Conservation (phyloP, 2,797 vertebrate species). For the Platalea minor region DNA sequence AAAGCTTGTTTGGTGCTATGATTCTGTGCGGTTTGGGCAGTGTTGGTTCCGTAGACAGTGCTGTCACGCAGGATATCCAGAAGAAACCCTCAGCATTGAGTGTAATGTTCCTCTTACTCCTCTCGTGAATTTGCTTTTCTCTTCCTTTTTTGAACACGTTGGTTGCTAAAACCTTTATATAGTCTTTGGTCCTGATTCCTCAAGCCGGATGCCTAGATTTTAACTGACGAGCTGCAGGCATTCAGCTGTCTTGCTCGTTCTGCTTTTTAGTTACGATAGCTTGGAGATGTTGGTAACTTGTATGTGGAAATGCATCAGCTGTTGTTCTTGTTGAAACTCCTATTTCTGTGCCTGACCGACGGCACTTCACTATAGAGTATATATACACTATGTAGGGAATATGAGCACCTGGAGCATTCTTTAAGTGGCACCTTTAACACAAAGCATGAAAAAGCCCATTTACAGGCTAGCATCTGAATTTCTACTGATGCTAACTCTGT, state of each 20-base stretch:
- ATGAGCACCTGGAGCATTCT: not conserved
- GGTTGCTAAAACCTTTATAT: not conserved
- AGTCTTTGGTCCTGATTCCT: not conserved
- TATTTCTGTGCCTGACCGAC: not conserved
- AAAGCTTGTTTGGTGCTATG: not conserved
- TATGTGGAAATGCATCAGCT: not conserved
- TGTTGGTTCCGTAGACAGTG: not conserved
- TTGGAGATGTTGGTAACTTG: not conserved
- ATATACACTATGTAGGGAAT: not conserved
- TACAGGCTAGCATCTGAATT: not conserved
- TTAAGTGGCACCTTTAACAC: not conserved
- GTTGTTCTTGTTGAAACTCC: not conserved
- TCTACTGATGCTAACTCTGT: not conserved
- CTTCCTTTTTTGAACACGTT: not conserved
- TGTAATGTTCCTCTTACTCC: not conserved
- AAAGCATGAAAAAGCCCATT: not conserved
- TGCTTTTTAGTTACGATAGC: not conserved
- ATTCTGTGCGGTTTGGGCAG: not conserved
- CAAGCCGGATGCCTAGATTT: constrained; percentile 2
- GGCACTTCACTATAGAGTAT: not conserved
- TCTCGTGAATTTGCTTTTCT: not conserved
- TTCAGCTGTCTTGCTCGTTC: not conserved
- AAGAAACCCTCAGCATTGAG: not conserved
- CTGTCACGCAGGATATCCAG: not conserved
- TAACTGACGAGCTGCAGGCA: constrained; percentile 20